These are phyloP conservation scores for Malurus splendens DNA, from an alignment of 2,797 vertebrate genomes.

Conservation along the genomic window DNA sequence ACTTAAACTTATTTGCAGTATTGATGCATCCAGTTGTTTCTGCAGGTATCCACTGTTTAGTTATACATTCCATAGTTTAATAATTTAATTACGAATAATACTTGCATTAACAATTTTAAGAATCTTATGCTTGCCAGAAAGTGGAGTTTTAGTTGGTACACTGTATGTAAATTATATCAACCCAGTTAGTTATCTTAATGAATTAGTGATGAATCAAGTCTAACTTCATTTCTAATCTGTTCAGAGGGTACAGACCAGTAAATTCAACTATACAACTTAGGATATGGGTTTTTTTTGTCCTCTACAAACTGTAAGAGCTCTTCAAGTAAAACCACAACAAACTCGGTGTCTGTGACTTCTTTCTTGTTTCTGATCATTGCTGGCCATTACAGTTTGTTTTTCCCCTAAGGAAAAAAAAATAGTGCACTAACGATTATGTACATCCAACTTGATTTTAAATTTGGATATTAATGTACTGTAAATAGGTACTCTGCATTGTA, in stretches of 20 bases:
- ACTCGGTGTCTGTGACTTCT: conserved; percentile 62
- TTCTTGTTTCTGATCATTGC: conserved; percentile 61
- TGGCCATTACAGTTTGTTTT: conserved; percentile 62
- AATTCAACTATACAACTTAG: conserved; percentile 39
- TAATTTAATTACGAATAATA: conserved; percentile 61
- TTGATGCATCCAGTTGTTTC: conserved; percentile 74
- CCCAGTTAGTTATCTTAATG: conserved; percentile 33
- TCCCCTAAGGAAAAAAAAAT: conserved; percentile 63
- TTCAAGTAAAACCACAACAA: conserved; percentile 63
- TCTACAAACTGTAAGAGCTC: conserved; percentile 52
- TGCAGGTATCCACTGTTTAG: conserved; percentile 67
- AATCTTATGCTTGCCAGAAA: conserved; percentile 40
- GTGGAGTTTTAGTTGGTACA: conserved; percentile 55
- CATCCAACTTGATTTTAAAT: conserved; percentile 88
- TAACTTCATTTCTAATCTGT: conserved; percentile 52
- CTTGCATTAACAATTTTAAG: conserved; percentile 53
- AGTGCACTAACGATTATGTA: conserved; percentile 93
- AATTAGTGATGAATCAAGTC: conserved; percentile 51
- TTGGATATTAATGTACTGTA: conserved; percentile 95
- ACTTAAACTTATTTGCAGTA: conserved; percentile 77
- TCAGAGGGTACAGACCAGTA: conserved; percentile 55
- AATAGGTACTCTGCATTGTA: conserved; percentile 94
- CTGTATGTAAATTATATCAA: conserved; percentile 57
- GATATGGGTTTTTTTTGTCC: not conserved
- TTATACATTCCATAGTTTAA: conserved; percentile 72